Conservation (phyloP, 1,140 invertebrate species). For the Brachionus rotundiformis region DNA sequence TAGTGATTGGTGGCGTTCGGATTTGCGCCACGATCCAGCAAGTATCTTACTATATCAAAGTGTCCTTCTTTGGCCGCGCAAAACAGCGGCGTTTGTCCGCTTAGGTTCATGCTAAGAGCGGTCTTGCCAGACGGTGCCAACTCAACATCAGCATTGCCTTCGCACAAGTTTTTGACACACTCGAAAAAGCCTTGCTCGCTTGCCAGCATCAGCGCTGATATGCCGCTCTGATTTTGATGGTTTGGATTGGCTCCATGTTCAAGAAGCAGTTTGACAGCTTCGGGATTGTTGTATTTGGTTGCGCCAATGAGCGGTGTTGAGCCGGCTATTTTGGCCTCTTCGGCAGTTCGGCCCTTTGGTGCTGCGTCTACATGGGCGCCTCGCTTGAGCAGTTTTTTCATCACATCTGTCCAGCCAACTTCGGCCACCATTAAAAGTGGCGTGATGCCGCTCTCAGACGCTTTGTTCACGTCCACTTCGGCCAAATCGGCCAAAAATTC, state of each 20-base stretch:
- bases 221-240: constrained; percentile 52
- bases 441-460: constrained; percentile 48
- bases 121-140: constrained; percentile 49
- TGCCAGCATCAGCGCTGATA: constrained; percentile 50
- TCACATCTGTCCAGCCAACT: constrained; percentile 52
- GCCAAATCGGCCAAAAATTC: constrained; percentile 34
- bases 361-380: constrained; percentile 51
- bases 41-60: constrained; percentile 85
- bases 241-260: constrained; percentile 50
- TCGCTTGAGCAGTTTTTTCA: constrained; percentile 38
- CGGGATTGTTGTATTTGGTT: constrained; percentile 52
- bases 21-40: constrained; percentile 73
- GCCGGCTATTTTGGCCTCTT: constrained; percentile 52
- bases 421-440: constrained; percentile 52
- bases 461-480: constrained; percentile 52
- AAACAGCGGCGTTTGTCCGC: constrained; percentile 79
- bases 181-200: constrained; percentile 50
- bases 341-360: constrained; percentile 33
- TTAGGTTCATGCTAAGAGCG: constrained; percentile 43
- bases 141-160: constrained; percentile 32
- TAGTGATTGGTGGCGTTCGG: constrained; percentile 52
- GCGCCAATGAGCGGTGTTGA: constrained; percentile 50
- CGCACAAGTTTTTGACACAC: constrained; percentile 41
- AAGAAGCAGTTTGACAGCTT: constrained; percentile 33
- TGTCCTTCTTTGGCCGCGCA: constrained; percentile 99